Evolutionary conservation across 2,888 invertebrate genomes (phyloP), one percentile per base, ranked within the genome.

Genomic region (Phyllotreta cruciferae): DNA sequence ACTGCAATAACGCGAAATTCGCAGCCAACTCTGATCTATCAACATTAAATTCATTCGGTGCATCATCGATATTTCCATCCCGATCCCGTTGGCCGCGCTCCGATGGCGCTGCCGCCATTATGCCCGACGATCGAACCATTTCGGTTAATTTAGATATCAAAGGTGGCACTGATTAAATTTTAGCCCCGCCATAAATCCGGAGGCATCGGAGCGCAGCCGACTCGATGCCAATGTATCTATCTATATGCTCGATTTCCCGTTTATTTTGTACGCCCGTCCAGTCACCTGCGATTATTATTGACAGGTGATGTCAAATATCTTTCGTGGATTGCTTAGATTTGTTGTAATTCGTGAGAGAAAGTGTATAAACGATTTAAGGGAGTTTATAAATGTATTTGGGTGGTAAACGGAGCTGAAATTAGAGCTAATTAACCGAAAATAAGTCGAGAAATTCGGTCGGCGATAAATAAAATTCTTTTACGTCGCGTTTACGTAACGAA

Each of bases 91-190:
- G 1, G 34, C 9, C 38, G 54, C 52, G 54, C 66, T 52, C 60
- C 57, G 56, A 60, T 62, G 60, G 56, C 42, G 50, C 13, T 64
- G 41, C 24, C 24, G 24, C 24, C 66, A 68, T 64, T 68, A 64
- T 64, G 57, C 61, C 58, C 11, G 64, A 56, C 66, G 56, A 55
- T 64, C 58, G 60, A 66, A 64, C 61, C 62, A 66, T 66, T 58
- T 42, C 55, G 55, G 61, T 66, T 63, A 69, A 69, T 69, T 66
- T 62, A 63, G 65, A 54, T 65, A 65, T 69, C 68, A 69, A 66
- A 69, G 68, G 66, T 69, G 55, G 54, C 54, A 45, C 58, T 67
- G 67, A 69, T 69, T 67, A 62, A 62, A 69, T 69, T 60, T 57
- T 50, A 44, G 60, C 61, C 50, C 24, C 53, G 61, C 66, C 57